A percentile compares a stretch with the other conserved stretches of the same genome.
phyloP scores from a whole-genome alignment of 2,113 vertebrate species.

The Stictonetta naevosa region DNA sequence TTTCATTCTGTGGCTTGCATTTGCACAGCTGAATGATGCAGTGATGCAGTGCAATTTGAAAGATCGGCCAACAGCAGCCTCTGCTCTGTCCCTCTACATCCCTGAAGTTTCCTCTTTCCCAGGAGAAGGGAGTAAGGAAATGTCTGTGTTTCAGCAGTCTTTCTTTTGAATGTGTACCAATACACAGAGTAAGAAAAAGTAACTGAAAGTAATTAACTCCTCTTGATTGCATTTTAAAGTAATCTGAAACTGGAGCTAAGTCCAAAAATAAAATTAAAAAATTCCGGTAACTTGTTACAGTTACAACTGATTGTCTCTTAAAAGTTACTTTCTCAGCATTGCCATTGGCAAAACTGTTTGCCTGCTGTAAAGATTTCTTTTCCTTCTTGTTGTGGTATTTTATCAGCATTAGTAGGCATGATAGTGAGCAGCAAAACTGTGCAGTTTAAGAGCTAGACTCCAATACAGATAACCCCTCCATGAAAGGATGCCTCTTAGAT shows the following conservation, averaged over 20 bases:
- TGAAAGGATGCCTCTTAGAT: slow-evolving; percentile 10
- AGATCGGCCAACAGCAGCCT: not conserved
- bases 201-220: slow-evolving; percentile 10
- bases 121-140: not conserved
- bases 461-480: not conserved
- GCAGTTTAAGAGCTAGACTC: not conserved
- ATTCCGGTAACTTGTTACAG: not conserved
- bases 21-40: slow-evolving; percentile 14
- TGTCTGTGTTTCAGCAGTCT: not conserved
- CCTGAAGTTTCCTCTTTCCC: not conserved
- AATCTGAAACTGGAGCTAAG: not conserved
- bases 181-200: not conserved
- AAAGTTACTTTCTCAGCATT: slow-evolving; percentile 14
- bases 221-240: slow-evolving; percentile 12
- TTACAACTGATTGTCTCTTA: not conserved
- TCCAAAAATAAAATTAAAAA: not conserved
- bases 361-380: not conserved
- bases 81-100: not conserved
- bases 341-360: not conserved
- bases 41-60: not conserved
- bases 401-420: not conserved
- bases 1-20: slow-evolving; percentile 5
- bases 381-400: not conserved
- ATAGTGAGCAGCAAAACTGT: not conserved
- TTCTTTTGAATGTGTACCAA: not conserved